phyloP scores from a whole-genome alignment of 2,888 invertebrate genomes.

The Ypsolopha sequella region DNA sequence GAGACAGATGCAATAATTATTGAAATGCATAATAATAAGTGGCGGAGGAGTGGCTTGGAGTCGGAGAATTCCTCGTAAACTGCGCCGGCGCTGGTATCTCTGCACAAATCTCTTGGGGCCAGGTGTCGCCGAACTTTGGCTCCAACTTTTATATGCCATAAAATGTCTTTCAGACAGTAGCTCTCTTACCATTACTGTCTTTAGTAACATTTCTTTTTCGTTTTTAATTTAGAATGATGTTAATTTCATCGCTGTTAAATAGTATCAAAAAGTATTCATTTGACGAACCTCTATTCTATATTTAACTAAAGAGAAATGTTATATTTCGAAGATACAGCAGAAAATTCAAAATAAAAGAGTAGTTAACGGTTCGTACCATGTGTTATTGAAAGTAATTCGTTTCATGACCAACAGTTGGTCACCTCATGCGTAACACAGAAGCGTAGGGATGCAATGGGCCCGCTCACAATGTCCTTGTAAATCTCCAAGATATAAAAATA shows the following conservation, averaged over 20 bases:
- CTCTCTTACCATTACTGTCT: not conserved
- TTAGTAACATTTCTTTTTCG: not conserved
- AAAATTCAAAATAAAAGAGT: too few species aligned
- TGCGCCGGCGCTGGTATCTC: not conserved
- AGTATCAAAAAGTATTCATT: too few species aligned
- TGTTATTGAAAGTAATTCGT: too few species aligned
- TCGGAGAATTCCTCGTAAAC: conserved; percentile 3
- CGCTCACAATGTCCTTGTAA: conserved; percentile 36
- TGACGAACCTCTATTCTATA: too few species aligned
- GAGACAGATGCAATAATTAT: conserved; percentile 6
- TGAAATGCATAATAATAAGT: conserved; percentile 3
- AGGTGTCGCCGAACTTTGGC: conserved; percentile 1
- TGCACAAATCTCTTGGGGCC: not conserved
- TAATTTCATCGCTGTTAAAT: too few species aligned
- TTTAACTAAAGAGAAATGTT: too few species aligned
- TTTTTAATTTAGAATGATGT: not conserved
- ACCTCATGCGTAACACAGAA: conserved; percentile 34
- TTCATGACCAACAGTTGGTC: not conserved
- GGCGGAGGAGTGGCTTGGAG: not conserved
- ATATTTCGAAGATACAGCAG: too few species aligned
- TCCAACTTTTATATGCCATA: not conserved
- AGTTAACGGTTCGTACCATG: too few species aligned
- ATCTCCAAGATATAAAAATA: conserved; percentile 15
- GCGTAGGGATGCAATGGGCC: conserved; percentile 11
- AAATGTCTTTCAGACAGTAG: not conserved